A percentile compares a stretch with the other conserved stretches of the same genome.
phyloP scores from a whole-genome alignment of 1,140 invertebrate species.

The Hycleus cichorii region DNA sequence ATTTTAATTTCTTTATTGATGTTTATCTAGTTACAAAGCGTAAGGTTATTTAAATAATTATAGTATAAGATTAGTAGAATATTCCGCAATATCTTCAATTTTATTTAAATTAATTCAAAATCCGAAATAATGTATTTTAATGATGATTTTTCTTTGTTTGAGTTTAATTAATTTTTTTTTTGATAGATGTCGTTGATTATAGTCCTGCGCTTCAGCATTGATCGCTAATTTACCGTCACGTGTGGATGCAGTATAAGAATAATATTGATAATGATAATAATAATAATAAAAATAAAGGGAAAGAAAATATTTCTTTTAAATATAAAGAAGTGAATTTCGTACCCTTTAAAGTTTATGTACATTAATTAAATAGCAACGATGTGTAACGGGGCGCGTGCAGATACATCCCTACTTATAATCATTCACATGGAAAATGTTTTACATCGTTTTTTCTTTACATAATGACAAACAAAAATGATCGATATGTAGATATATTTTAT shows the following conservation, averaged over 20 bases:
- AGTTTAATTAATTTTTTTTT: too few relatives aligned
- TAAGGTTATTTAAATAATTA: conserved; percentile 15
- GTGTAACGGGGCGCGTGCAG: conserved; percentile 11
- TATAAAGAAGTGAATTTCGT: background rate
- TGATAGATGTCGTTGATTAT: too few relatives aligned
- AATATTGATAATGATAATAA: too few relatives aligned
- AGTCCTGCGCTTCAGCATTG: too few relatives aligned
- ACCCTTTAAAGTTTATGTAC: conserved; percentile 8
- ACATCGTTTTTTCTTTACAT: background rate
- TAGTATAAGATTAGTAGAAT: background rate
- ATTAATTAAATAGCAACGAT: conserved; percentile 12
- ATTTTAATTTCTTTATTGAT: conserved; percentile 13
- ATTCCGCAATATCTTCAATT: conserved; percentile 1
- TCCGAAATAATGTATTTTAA: background rate
- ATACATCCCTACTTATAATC: background rate
- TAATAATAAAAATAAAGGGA: too few relatives aligned
- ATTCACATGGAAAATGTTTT: background rate
- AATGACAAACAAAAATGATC: too few relatives aligned
- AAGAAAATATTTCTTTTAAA: too few relatives aligned
- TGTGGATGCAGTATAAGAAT: too few relatives aligned
- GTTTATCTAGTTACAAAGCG: conserved; percentile 11
- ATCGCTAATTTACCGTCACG: too few relatives aligned
- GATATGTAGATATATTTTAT: too few relatives aligned
- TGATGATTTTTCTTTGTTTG: background rate
- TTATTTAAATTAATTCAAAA: conserved; percentile 3